Evolutionary conservation across 1,140 invertebrate genomes (phyloP).

Genomic region (Drosophila funebris): DNA sequence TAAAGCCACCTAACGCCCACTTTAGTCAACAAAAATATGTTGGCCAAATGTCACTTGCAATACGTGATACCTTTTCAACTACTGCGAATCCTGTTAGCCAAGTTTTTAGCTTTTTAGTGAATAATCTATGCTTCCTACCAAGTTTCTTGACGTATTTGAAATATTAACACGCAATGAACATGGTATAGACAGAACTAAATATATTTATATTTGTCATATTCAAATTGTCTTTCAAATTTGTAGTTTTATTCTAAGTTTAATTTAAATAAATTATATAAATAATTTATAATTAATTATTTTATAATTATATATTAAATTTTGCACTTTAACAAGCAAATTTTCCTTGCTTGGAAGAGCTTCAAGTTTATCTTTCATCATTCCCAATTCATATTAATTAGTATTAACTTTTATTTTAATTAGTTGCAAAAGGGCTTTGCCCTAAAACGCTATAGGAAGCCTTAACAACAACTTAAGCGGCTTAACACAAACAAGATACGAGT

Average conservation of each 20-base stretch:
- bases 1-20: not conserved
- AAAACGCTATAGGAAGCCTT: not conserved
- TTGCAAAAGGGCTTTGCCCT: not conserved
- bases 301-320: not conserved
- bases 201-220: too few species aligned
- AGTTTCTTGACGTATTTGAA: not conserved
- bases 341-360: not conserved
- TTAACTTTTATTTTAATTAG: constrained; percentile 5
- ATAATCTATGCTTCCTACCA: not conserved
- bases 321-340: not conserved
- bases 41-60: constrained; percentile 17
- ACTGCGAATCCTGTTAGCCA: not conserved
- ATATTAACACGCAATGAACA: not conserved
- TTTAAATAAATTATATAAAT: too few species aligned
- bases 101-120: not conserved
- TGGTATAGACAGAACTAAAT: too few species aligned
- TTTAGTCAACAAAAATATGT: constrained; percentile 12
- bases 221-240: too few species aligned
- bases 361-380: not conserved
- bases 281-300: too few species aligned
- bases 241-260: too few species aligned
- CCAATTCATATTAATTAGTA: not conserved
- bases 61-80: constrained; percentile 26
- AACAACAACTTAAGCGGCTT: constrained; percentile 31
- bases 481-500: constrained; percentile 2